Percentiles rank a stretch among this genome's conserved stretches.
Conservation (phyloP, 2,797 vertebrate genomes). For the Thunnus albacares region DNA sequence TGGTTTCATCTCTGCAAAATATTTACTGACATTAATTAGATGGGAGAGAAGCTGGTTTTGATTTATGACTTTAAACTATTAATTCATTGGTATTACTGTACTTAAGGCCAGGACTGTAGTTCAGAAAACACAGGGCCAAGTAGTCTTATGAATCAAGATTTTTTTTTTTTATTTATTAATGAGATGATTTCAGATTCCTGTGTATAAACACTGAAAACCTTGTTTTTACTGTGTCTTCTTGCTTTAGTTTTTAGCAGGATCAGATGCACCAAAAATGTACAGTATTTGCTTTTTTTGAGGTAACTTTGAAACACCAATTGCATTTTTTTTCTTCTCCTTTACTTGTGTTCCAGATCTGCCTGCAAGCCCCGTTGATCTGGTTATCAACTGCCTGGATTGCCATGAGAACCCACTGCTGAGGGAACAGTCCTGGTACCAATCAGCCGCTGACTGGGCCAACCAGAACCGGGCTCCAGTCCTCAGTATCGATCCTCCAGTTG, state of each 20-base stretch:
- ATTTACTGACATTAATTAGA: background rate
- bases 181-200: background rate
- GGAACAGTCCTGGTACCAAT: slow-evolving; percentile 93
- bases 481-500: slow-evolving; percentile 91
- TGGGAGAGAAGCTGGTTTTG: background rate
- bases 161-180: background rate
- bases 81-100: no score
- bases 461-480: slow-evolving; percentile 92
- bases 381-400: slow-evolving; percentile 95
- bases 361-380: slow-evolving; percentile 91
- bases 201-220: background rate
- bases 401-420: slow-evolving; percentile 91
- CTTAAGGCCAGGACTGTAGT: no score
- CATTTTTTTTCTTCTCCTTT: background rate
- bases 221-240: background rate
- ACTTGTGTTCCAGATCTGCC: slow-evolving; percentile 88
- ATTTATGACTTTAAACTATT: background rate
- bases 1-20: background rate
- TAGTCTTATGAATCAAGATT: background rate
- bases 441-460: slow-evolving; percentile 94
- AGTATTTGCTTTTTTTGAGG: background rate
- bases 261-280: background rate
- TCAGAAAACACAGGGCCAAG: background rate
- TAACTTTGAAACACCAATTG: background rate
- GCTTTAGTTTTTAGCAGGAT: background rate